These are phyloP conservation scores for Leptodactylus fuscus DNA, from an alignment of 2,113 vertebrate species.

Conservation along the genomic window DNA sequence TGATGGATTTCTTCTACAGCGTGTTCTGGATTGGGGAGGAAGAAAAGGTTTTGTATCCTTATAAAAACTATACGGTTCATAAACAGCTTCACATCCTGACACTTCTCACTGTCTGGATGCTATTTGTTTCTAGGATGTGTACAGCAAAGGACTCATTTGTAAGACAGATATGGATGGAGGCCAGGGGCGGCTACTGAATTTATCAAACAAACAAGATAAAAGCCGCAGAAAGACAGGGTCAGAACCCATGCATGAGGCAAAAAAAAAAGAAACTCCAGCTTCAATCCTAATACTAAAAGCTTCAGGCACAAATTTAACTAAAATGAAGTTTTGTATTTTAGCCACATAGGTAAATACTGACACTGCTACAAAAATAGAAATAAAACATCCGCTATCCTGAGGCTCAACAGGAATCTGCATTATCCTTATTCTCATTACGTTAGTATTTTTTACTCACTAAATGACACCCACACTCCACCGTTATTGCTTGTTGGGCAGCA, in stretches of 20 bases:
- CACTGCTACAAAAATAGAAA: neutral
- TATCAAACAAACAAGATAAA: constrained; percentile 58
- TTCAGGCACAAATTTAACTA: neutral
- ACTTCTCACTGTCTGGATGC: constrained; percentile 14
- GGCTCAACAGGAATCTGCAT: neutral
- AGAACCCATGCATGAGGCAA: constrained; percentile 4
- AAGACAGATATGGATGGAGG: constrained; percentile 49
- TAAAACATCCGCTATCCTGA: neutral
- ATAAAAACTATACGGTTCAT: constrained; percentile 26
- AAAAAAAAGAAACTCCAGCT: neutral
- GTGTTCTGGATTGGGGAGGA: neutral
- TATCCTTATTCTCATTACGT: neutral
- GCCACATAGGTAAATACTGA: neutral
- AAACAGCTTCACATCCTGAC: constrained; percentile 1
- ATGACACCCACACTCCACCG: too few relatives aligned
- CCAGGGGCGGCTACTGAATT: constrained; percentile 45
- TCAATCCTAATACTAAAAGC: constrained; percentile 5
- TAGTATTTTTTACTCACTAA: neutral
- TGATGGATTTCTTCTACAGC: constrained; percentile 1
- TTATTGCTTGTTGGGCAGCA: too few relatives aligned
- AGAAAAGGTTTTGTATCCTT: neutral
- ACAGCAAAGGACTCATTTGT: constrained; percentile 43
- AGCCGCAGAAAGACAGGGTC: constrained; percentile 32
- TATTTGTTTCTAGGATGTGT: constrained; percentile 41
- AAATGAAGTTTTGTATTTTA: neutral